Conservation (phyloP, 2,797 vertebrate genomes). For the Gouania willdenowi region DNA sequence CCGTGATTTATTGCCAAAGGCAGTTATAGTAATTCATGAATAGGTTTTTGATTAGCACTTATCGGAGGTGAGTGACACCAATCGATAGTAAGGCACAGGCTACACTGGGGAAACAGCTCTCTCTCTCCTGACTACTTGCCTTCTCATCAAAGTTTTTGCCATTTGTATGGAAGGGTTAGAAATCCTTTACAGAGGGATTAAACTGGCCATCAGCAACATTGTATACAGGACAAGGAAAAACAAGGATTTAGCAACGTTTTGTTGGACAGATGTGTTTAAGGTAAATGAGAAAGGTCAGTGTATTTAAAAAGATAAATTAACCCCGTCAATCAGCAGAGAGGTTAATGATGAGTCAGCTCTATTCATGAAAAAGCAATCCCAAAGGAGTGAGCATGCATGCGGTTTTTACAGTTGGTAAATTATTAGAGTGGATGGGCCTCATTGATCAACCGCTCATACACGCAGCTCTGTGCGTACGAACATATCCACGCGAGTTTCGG, state of each 20-base stretch:
- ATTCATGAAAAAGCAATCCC: too few relatives aligned
- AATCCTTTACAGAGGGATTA: slow-evolving; percentile 17
- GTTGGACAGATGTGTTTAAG: not conserved
- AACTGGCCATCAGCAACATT: slow-evolving; percentile 24
- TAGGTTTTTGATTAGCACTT: slow-evolving; percentile 48
- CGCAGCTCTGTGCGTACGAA: too few relatives aligned
- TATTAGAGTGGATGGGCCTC: too few relatives aligned
- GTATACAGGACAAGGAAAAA: slow-evolving; percentile 13
- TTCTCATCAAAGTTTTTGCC: slow-evolving; percentile 17
- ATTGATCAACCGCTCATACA: too few relatives aligned
- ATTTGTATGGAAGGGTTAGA: slow-evolving; percentile 1
- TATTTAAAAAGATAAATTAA: slow-evolving; percentile 5
- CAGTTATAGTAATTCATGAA: too few relatives aligned
- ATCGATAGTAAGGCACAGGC: slow-evolving; percentile 42
- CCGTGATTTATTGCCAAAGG: too few relatives aligned
- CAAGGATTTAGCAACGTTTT: slow-evolving; percentile 25
- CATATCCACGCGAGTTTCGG: too few relatives aligned
- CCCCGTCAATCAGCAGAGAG: slow-evolving; percentile 8
- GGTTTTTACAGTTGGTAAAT: too few relatives aligned
- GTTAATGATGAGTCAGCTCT: too few relatives aligned
- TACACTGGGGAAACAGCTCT: slow-evolving; percentile 34
- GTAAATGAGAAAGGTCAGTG: not conserved
- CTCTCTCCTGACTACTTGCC: slow-evolving; percentile 19
- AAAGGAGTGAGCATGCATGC: too few relatives aligned
- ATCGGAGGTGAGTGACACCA: slow-evolving; percentile 43